A percentile compares a stretch with the other conserved stretches of the same genome.
These are phyloP conservation scores for Auanema freiburgensis DNA, from an alignment of 2,888 invertebrate species.

Conservation along the genomic window DNA sequence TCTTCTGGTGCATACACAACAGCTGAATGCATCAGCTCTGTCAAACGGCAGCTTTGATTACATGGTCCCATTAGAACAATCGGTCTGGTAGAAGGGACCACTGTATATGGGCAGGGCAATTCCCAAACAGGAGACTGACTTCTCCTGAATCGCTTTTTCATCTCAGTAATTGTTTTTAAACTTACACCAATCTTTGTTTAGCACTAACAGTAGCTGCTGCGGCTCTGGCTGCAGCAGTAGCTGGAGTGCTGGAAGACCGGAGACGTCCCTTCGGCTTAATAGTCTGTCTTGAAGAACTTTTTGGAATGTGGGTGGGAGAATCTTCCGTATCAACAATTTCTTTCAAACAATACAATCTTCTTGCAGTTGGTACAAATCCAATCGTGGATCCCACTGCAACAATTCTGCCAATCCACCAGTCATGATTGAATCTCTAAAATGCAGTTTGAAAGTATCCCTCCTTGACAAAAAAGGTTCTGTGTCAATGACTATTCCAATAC, in stretches of 20 bases:
- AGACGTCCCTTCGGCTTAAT: too few species aligned
- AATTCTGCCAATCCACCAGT: constrained; percentile 99
- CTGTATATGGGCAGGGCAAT: constrained; percentile 92
- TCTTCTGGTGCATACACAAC: constrained; percentile 12
- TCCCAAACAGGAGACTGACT: constrained; percentile 68
- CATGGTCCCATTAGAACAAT: constrained; percentile 91
- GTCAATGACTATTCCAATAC: too few species aligned
- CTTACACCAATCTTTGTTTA: neutral
- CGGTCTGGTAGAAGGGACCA: constrained; percentile 98
- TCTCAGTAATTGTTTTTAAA: neutral
- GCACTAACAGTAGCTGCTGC: too few species aligned
- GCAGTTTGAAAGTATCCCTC: too few species aligned
- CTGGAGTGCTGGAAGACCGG: too few species aligned
- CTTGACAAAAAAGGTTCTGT: too few species aligned
- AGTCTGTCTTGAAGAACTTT: too few species aligned
- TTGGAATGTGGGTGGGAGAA: neutral
- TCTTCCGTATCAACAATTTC: constrained; percentile 5
- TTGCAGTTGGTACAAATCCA: constrained; percentile 87
- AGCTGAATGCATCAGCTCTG: constrained; percentile 39
- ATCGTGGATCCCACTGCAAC: constrained; percentile 97
- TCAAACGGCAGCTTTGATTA: constrained; percentile 34
- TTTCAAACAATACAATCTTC: constrained; percentile 23
- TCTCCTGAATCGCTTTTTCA: constrained; percentile 9
- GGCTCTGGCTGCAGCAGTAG: too few species aligned
- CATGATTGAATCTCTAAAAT: constrained; percentile 89